Evolutionary conservation across 2,113 vertebrate species (phyloP).

Genomic region (Channa maculata): DNA sequence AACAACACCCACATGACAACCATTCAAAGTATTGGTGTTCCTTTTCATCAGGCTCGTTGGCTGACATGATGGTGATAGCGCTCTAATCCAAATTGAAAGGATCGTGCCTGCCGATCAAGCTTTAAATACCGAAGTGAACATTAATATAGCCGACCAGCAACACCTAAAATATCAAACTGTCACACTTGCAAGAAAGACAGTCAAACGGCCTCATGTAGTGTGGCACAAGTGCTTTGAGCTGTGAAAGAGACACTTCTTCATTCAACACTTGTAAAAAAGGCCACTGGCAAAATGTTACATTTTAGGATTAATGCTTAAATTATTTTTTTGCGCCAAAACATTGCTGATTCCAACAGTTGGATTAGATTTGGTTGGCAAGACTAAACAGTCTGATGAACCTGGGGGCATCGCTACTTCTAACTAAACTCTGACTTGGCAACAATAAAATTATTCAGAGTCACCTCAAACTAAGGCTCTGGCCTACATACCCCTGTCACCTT

Average conservation of each 20-base stretch:
- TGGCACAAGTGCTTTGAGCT: constrained; percentile 23
- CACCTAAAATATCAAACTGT: not conserved
- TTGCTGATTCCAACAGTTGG: no score
- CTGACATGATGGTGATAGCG: not conserved
- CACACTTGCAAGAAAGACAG: not conserved
- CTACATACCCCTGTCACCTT: no score
- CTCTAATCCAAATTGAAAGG: constrained; percentile 14
- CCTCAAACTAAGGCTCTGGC: no score
- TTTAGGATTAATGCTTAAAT: not conserved
- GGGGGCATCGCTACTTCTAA: no score
- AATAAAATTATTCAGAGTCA: no score
- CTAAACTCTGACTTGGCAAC: no score
- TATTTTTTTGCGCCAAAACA: no score
- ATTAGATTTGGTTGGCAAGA: not conserved
- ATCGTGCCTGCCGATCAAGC: not conserved
- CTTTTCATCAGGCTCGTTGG: not conserved
- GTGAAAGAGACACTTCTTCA: not conserved
- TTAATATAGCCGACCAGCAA: constrained; percentile 12
- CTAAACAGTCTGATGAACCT: no score
- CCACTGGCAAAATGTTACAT: not conserved
- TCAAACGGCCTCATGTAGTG: not conserved
- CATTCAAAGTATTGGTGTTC: not conserved
- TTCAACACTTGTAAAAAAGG: not conserved
- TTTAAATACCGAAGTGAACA: not conserved
- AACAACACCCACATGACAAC: constrained; percentile 50